Evolutionary conservation across 2,888 invertebrate species (phyloP).

Genomic region (Ophonus ardosiacus): DNA sequence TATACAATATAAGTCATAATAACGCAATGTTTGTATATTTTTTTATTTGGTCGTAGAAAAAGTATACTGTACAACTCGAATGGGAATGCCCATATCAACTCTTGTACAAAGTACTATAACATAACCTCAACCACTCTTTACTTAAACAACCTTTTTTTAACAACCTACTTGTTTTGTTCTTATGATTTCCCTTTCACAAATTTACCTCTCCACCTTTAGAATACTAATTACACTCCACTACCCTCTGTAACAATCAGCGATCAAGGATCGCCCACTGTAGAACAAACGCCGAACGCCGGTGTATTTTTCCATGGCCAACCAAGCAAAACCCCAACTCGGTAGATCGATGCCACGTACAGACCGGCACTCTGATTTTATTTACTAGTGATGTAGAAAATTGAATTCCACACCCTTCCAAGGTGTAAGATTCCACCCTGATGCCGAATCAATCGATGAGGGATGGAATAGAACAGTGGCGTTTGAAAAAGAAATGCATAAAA

Average conservation of each 20-base stretch:
- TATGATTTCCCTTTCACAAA: neutral
- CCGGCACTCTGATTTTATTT: constrained; percentile 75
- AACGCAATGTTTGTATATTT: no score
- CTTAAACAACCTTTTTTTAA: neutral
- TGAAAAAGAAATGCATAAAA: neutral
- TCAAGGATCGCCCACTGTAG: neutral
- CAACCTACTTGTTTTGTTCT: neutral
- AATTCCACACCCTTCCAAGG: constrained; percentile 75
- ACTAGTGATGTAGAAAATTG: constrained; percentile 77
- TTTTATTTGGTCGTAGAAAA: no score
- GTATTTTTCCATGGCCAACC: constrained; percentile 48
- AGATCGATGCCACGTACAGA: constrained; percentile 68
- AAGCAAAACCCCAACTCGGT: neutral
- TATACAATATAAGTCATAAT: no score
- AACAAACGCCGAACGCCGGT: neutral
- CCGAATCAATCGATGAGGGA: constrained; percentile 71
- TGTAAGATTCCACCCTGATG: constrained; percentile 72
- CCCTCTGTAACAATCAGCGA: constrained; percentile 19
- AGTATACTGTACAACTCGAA: no score
- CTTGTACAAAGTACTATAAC: no score
- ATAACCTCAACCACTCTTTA: no score
- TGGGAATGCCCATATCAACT: no score
- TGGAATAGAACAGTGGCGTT: constrained; percentile 63
- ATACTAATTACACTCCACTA: constrained; percentile 9
- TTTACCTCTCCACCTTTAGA: neutral